phyloP scores from a whole-genome alignment of 1,140 invertebrate genomes.

The Physella acuta region DNA sequence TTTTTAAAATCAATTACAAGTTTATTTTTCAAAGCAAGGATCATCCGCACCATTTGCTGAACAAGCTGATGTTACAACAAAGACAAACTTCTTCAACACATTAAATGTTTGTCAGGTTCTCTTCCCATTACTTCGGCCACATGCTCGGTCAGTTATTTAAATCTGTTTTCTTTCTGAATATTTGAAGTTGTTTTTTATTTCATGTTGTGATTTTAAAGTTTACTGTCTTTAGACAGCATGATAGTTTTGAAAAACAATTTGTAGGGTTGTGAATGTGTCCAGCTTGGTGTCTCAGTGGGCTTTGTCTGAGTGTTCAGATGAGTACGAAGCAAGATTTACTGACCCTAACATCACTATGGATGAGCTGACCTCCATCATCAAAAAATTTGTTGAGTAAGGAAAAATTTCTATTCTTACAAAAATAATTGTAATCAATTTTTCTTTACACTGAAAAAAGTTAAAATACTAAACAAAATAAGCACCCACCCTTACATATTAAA shows the following conservation, averaged over 20 bases:
- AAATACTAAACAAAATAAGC: no score
- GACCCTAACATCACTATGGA: slow-evolving; percentile 64
- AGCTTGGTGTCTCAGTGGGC: slow-evolving; percentile 62
- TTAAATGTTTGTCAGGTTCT: slow-evolving; percentile 68
- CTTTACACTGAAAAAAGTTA: no score
- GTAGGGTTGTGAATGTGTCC: slow-evolving; percentile 72
- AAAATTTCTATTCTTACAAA: no score
- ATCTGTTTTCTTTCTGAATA: no score
- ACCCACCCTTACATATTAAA: no score
- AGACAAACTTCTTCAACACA: slow-evolving; percentile 72
- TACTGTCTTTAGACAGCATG: no score
- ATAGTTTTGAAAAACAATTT: no score
- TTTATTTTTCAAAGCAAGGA: neutral
- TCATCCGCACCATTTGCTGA: slow-evolving; percentile 65
- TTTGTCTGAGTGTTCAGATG: slow-evolving; percentile 63
- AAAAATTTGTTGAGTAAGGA: slow-evolving; percentile 69
- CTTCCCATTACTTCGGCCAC: slow-evolving; percentile 70
- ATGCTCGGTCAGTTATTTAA: slow-evolving; percentile 60
- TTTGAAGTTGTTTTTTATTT: no score
- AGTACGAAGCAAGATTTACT: slow-evolving; percentile 42
- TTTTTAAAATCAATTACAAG: no score
- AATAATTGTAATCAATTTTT: no score
- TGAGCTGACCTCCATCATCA: slow-evolving; percentile 67
- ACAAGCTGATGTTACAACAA: slow-evolving; percentile 72
- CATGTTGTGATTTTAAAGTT: no score